Evolutionary conservation across 2,113 vertebrate genomes (phyloP).

Genomic region (Oryzias celebensis): DNA sequence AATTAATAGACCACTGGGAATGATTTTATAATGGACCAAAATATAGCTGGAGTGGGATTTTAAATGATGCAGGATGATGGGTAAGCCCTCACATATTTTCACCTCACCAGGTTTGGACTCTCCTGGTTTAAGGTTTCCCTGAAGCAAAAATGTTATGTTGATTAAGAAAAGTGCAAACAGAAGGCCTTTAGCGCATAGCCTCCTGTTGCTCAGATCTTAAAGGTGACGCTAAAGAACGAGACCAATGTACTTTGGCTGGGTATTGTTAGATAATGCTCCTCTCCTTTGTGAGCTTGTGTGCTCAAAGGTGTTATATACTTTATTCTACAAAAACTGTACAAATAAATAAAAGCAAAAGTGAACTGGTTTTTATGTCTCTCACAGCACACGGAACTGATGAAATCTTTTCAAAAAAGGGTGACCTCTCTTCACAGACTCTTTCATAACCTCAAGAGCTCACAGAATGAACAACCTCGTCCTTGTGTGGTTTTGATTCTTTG

Average conservation of each 20-base stretch:
- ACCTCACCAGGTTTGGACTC: too few relatives aligned
- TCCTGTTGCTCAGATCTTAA: slow-evolving; percentile 64
- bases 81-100: too few relatives aligned
- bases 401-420: slow-evolving; percentile 23
- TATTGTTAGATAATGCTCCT: slow-evolving; percentile 66
- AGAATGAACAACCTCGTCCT: slow-evolving; percentile 9
- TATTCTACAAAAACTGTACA: slow-evolving; percentile 19
- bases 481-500: slow-evolving; percentile 1
- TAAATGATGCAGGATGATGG: too few relatives aligned
- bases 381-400: slow-evolving; percentile 34
- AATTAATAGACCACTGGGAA: too few relatives aligned
- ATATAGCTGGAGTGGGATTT: too few relatives aligned
- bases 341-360: slow-evolving; percentile 28
- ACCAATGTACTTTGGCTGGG: slow-evolving; percentile 75
- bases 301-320: slow-evolving; percentile 43
- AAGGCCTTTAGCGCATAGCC: too few relatives aligned
- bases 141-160: too few relatives aligned
- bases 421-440: slow-evolving; percentile 11
- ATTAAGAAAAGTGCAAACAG: too few relatives aligned
- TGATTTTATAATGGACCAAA: too few relatives aligned
- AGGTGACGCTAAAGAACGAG: slow-evolving; percentile 64
- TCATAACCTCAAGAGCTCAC: slow-evolving; percentile 19
- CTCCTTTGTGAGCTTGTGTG: slow-evolving; percentile 56
- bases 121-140: too few relatives aligned
- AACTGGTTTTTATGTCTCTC: not conserved